These are phyloP conservation scores for Proisotoma minuta DNA, from an alignment of 2,888 invertebrate species.

Conservation along the genomic window DNA sequence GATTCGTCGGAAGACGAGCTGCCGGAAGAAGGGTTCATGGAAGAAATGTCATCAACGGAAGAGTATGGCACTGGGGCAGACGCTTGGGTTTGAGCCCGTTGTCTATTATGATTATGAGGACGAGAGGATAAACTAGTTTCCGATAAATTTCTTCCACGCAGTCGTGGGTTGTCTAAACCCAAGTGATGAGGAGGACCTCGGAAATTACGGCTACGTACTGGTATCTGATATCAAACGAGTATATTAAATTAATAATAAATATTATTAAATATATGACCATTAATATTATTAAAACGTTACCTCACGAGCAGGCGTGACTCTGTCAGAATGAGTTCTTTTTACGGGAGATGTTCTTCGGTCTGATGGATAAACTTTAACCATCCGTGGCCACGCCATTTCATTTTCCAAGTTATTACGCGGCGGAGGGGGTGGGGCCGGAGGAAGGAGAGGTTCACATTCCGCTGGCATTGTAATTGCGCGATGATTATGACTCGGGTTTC, in stretches of 20 bases:
- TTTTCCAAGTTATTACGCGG: slow-evolving; percentile 29
- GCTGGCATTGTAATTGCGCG: slow-evolving; percentile 27
- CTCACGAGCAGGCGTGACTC: slow-evolving; percentile 44
- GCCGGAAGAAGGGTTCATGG: slow-evolving; percentile 73
- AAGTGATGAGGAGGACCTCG: slow-evolving; percentile 2
- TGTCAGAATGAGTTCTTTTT: slow-evolving; percentile 45
- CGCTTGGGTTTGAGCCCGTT: slow-evolving; percentile 15
- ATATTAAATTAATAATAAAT: background rate
- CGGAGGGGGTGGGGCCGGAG: slow-evolving; percentile 46
- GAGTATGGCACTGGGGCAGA: slow-evolving; percentile 55
- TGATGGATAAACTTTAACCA: slow-evolving; percentile 45
- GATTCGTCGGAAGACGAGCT: slow-evolving; percentile 78
- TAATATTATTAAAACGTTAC: slow-evolving; percentile 10
- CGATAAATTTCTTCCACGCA: slow-evolving; percentile 34
- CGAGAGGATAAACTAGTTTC: slow-evolving; percentile 27
- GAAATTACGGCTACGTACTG: slow-evolving; percentile 18
- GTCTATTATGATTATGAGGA: background rate
- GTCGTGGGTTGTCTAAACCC: slow-evolving; percentile 6
- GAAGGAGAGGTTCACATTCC: slow-evolving; percentile 43
- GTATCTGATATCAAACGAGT: slow-evolving; percentile 14
- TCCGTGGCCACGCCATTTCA: slow-evolving; percentile 45
- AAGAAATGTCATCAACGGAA: slow-evolving; percentile 77
- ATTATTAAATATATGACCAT: background rate
- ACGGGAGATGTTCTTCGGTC: slow-evolving; percentile 45
- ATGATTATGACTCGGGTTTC: slow-evolving; percentile 25